Base-by-base conservation (phyloP, 2,113 vertebrate genomes). In the Charadrius vociferus region DNA sequence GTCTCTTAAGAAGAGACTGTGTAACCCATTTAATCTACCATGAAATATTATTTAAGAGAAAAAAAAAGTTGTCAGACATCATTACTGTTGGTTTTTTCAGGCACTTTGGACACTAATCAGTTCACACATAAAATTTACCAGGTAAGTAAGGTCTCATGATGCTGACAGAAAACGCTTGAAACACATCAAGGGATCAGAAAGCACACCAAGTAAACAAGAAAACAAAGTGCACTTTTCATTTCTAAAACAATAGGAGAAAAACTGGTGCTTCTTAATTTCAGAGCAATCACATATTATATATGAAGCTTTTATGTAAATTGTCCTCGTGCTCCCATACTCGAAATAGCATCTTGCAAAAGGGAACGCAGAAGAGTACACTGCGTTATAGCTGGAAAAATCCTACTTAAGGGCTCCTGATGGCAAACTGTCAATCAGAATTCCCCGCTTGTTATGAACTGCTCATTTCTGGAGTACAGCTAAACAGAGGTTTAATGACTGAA, bases 1-100 rank as follows among this genome's bases (percentile, higher is more conserved):
- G 61, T 90, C 41, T 83, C 66, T 86, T 56, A 53, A 47, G 84
- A 75, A 86, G 92, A 86, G 82, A 52, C 85, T 41, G 61, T 2
- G 6, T 71, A 88, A 74, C 93, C 67, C 43, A 65, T 52, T 90
- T 88, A 89, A 96, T 47, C 32, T 80, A 95, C 88, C 96, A 86
- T 88, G 87, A 95, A 96, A 80, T 96, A 88, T 94, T 91, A 90
- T 87, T 96, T 95, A 75, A 68, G 88, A 77, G 43, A 20, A 23
- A 23, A 47, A 89, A 81, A 84, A 32, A 1, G 82, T 92, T 87
- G 70, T 81, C 89, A 92, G 83, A 55, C 59, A 71, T 68, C 1
- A 1, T 86, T 88, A 90, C 79, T 79, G 62, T 24, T 84, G 71
- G 1, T 80, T 95, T 94, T 95, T 77, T 83, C 81, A 86, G 66